Evolutionary conservation across 2,797 vertebrate genomes (phyloP).

Genomic region (Tinamus major): DNA sequence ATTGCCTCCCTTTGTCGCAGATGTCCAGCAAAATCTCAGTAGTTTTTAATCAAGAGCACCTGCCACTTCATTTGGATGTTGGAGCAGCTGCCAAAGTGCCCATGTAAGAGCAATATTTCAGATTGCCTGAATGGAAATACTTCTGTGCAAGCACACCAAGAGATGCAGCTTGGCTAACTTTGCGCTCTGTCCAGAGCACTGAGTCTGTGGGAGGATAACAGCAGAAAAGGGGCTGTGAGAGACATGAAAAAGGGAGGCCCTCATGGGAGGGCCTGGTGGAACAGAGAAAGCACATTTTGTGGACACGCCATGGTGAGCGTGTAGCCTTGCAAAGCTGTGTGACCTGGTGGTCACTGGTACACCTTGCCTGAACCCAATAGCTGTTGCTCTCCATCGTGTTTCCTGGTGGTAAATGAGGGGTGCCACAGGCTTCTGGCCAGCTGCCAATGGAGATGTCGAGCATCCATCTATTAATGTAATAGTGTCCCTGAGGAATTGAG

Average conservation of each 20-base stretch:
- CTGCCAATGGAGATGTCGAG: background rate
- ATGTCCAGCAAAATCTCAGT: background rate
- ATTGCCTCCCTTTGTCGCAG: background rate
- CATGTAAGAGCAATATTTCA: background rate
- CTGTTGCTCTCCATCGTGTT: background rate
- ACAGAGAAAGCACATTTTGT: background rate
- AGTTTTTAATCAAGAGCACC: background rate
- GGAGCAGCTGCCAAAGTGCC: constrained; percentile 21
- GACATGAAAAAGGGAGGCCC: background rate
- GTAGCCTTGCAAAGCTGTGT: too few relatives aligned
- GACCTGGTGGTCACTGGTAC: background rate
- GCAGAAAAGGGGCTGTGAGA: background rate
- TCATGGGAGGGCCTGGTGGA: background rate
- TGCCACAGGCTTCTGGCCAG: background rate
- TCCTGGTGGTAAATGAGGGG: background rate
- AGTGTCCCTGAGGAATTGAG: background rate
- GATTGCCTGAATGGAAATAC: background rate
- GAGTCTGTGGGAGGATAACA: background rate
- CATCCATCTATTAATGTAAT: background rate
- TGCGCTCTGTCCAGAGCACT: background rate
- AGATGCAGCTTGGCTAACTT: constrained; percentile 17
- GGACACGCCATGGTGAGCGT: too few relatives aligned
- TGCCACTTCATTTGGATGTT: background rate
- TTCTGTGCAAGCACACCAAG: background rate
- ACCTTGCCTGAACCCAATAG: background rate